phyloP scores from a whole-genome alignment of 1,140 invertebrate genomes.

The Calycopis cecrops region DNA sequence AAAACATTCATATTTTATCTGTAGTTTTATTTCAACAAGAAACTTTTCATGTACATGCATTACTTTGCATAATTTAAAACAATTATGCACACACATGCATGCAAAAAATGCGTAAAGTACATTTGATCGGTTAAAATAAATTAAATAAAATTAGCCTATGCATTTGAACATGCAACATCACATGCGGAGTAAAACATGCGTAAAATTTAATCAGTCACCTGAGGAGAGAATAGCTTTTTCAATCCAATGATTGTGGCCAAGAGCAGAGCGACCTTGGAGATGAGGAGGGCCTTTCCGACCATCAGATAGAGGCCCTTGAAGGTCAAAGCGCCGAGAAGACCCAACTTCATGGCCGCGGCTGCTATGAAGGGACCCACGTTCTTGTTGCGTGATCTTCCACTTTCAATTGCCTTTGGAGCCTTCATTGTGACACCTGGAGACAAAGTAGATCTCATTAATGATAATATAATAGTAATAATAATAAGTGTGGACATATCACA shows the following conservation, averaged over 20 bases:
- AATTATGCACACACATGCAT: conserved; percentile 1
- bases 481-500: no score
- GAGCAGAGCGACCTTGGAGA: conserved; percentile 88
- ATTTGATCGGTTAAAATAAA: not conserved
- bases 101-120: no score
- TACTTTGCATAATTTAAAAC: conserved; percentile 6
- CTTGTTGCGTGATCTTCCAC: conserved; percentile 83
- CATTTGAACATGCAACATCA: conserved; percentile 19
- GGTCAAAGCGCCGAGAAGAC: conserved; percentile 84
- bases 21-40: not conserved
- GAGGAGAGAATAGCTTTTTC: conserved; percentile 86
- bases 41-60: not conserved
- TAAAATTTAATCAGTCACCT: conserved; percentile 59
- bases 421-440: conserved; percentile 81
- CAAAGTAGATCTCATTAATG: not conserved
- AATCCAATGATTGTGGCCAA: conserved; percentile 86
- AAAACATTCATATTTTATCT: no score
- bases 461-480: no score
- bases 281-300: conserved; percentile 87
- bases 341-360: conserved; percentile 85
- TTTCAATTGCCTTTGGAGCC: conserved; percentile 74
- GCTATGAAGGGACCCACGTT: conserved; percentile 85
- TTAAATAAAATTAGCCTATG: not conserved
- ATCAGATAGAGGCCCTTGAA: conserved; percentile 88
- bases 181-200: conserved; percentile 21